Evolutionary conservation across 2,888 invertebrate species (phyloP).

Genomic region (Ectemnius lituratus): DNA sequence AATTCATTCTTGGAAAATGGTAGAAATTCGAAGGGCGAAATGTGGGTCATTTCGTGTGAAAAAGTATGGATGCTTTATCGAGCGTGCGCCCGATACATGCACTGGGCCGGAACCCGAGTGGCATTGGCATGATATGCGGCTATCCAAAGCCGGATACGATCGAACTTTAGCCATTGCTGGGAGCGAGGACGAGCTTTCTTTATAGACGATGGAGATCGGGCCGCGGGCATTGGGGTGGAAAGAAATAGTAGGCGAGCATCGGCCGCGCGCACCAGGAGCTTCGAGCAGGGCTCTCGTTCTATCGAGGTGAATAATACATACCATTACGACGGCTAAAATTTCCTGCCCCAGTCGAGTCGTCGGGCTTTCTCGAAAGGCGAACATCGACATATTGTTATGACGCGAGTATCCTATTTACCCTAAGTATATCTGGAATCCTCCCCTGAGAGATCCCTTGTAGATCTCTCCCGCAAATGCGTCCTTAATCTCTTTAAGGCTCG

Average conservation of each 20-base stretch:
- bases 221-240: constrained; percentile 27
- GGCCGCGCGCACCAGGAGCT: constrained; percentile 39
- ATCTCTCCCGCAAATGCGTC: not conserved
- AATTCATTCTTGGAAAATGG: too few species aligned
- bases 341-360: constrained; percentile 13
- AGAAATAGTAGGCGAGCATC: constrained; percentile 23
- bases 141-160: constrained; percentile 47
- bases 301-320: constrained; percentile 60
- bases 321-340: constrained; percentile 51
- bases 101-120: not conserved
- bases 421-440: not conserved
- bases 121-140: constrained; percentile 23
- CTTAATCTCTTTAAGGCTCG: not conserved
- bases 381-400: constrained; percentile 47
- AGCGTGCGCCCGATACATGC: not conserved
- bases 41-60: constrained; percentile 11
- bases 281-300: constrained; percentile 35
- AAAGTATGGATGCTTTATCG: constrained; percentile 18
- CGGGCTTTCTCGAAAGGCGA: not conserved
- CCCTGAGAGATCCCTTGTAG: not conserved
- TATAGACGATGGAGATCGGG: constrained; percentile 29
- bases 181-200: constrained; percentile 38
- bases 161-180: constrained; percentile 49
- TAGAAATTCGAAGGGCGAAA: not conserved
- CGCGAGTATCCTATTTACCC: constrained; percentile 12